These are phyloP conservation scores for Aleiodes testaceus DNA, from an alignment of 2,888 invertebrate genomes.

Conservation along the genomic window DNA sequence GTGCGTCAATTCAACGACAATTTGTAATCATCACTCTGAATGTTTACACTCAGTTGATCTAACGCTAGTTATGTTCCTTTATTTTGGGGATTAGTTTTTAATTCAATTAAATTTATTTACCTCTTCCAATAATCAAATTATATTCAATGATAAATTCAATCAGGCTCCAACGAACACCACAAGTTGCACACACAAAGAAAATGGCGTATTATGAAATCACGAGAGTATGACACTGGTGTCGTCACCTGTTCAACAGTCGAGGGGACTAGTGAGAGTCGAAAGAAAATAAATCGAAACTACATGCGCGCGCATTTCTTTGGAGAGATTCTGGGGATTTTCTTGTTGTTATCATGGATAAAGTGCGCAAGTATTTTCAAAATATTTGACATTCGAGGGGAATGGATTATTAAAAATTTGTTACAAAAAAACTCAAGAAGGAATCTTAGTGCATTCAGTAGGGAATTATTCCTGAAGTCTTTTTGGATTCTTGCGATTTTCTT, in stretches of 20 bases:
- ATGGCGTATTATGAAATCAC: conserved; percentile 64
- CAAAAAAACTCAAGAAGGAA: no score
- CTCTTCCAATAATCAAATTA: not conserved
- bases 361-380: no score
- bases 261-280: not conserved
- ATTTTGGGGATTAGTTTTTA: not conserved
- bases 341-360: no score
- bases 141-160: conserved; percentile 1
- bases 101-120: not conserved
- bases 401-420: no score
- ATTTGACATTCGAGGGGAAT: no score
- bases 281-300: not conserved
- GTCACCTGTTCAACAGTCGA: conserved; percentile 57
- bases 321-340: no score
- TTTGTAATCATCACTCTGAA: not conserved
- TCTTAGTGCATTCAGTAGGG: no score
- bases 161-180: conserved; percentile 49
- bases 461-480: no score
- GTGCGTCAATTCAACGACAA: conserved; percentile 32
- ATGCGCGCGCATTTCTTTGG: not conserved
- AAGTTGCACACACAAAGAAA: conserved; percentile 64
- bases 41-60: not conserved
- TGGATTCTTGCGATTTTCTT: no score
- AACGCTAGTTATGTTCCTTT: not conserved
- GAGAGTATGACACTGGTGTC: conserved; percentile 60